Evolutionary conservation across 1,140 invertebrate species (phyloP), one percentile per base, ranked within the genome.

Genomic region (Leptinotarsa lineolata): DNA sequence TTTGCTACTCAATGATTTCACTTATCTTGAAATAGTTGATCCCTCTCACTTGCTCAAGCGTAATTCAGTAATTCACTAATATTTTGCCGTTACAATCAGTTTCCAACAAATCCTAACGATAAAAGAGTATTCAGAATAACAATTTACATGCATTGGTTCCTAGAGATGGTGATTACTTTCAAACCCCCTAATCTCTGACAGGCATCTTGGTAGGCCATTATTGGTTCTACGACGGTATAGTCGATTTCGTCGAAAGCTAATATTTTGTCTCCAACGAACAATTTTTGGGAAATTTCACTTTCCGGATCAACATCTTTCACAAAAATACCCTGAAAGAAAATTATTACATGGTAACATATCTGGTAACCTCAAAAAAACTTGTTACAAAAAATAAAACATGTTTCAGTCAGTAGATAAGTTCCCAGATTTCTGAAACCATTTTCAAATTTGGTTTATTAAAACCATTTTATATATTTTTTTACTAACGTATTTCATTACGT

Each of bases 191-290:
- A 76, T 80, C 60, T 77, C 60, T 75, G 68, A 48, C 75, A 79
- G 48, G 79, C 80, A 60, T 80, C 73, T 70, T 83, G 80, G 72
- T 82, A 82, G 44, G 83, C 82, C 39, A 78, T 74, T 72, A 80
- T 72, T 21, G 80, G 78, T 73, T 83, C 81, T 72, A 83, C 79
- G 69, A 78, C 77, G 15, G 80, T 80, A 72, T 82, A 79, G 77
- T 83, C 83, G 12, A 79, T 78, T 44, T 83, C 80, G 71, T 84
- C 82, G 73, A 84, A 77, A 44, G 78, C 81, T 39, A 84, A 76
- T 66, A 84, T 81, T 72, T 83, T 81, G 72, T 84, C 83, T 8
- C 81, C 83, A 15, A 74, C 71, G 20, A 74, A 77, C 22, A 84
- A 64, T 74, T 80, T 83, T 70, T 81, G 78, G 73, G 76, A 82